phyloP scores from a whole-genome alignment of 2,888 invertebrate genomes.

The Monopis laevigella region DNA sequence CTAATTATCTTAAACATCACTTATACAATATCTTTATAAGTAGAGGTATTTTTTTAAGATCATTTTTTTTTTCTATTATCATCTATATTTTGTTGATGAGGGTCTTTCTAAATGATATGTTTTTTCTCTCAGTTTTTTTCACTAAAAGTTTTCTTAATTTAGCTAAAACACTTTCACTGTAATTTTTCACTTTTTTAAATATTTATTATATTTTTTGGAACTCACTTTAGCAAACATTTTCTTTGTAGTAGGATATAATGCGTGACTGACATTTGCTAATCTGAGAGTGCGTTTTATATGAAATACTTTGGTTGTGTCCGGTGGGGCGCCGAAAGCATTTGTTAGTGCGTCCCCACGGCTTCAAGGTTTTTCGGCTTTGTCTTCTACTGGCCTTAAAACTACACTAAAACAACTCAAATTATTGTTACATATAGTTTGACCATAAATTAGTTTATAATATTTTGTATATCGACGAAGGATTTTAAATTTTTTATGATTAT shows the following conservation, averaged over 20 bases:
- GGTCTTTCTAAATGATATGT: not conserved
- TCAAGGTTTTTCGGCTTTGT: conserved; percentile 55
- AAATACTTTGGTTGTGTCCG: conserved; percentile 39
- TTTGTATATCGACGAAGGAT: no score
- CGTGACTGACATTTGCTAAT: conserved; percentile 55
- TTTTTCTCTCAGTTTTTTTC: no score
- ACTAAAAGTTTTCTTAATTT: no score
- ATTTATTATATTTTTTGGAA: conserved; percentile 18
- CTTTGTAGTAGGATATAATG: conserved; percentile 46
- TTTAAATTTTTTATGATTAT: no score
- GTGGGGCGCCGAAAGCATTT: conserved; percentile 47
- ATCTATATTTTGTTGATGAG: conserved; percentile 4
- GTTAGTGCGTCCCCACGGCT: conserved; percentile 34
- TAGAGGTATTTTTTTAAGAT: not conserved
- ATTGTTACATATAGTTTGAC: no score
- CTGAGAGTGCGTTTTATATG: conserved; percentile 57
- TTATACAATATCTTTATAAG: no score
- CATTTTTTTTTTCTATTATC: conserved; percentile 10
- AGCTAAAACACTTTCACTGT: no score
- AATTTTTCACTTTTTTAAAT: no score
- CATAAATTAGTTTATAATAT: no score
- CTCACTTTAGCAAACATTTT: conserved; percentile 61
- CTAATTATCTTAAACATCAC: no score
- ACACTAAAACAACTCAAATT: no score
- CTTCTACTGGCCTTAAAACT: no score